Conservation (phyloP, 2,113 vertebrate genomes). For the Ahaetulla prasina region DNA sequence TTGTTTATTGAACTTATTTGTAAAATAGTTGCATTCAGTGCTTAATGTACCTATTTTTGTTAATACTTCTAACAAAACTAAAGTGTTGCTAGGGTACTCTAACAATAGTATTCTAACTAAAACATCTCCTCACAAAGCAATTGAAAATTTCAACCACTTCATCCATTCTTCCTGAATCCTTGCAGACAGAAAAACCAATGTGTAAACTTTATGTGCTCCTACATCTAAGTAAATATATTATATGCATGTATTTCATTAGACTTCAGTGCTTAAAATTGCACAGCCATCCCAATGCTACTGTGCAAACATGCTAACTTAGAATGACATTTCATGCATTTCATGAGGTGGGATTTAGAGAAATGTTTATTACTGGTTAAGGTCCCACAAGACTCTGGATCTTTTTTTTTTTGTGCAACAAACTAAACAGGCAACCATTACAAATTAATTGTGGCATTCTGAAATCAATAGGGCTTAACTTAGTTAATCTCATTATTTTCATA, state of each 20-base stretch:
- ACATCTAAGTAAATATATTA: neutral
- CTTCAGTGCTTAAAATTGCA: neutral
- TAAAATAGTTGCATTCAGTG: neutral
- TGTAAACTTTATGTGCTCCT: neutral
- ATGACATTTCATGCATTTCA: neutral
- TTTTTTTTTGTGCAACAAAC: neutral
- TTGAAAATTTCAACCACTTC: neutral
- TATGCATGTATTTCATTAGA: neutral
- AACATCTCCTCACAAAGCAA: neutral
- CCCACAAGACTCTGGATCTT: too few relatives aligned
- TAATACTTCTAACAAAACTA: neutral
- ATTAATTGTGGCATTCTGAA: neutral
- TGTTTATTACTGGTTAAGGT: neutral
- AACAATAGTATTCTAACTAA: too few relatives aligned
- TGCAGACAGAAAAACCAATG: neutral
- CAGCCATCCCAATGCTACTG: neutral
- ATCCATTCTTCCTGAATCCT: neutral
- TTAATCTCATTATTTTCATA: neutral
- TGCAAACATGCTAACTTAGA: neutral
- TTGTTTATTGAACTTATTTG: neutral
- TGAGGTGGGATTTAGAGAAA: neutral
- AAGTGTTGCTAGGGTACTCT: too few relatives aligned
- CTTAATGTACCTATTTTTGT: neutral
- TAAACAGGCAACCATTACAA: neutral
- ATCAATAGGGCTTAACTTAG: neutral